Conservation (phyloP, 2,888 invertebrate genomes). For the Celastrina argiolus region DNA sequence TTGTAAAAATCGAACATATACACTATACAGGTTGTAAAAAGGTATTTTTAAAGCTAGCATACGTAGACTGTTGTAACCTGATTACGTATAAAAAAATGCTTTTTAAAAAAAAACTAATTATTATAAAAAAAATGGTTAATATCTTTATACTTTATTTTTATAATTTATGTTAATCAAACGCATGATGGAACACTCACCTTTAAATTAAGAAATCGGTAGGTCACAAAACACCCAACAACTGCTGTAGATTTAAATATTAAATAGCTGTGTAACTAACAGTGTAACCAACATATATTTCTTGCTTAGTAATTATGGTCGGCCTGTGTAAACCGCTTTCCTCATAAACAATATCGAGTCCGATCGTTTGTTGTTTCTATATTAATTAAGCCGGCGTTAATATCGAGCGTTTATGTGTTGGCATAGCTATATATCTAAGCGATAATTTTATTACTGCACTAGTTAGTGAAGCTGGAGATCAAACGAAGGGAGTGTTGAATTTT, state of each 20-base stretch:
- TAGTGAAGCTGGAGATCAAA: background rate
- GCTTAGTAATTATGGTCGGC: slow-evolving; percentile 52
- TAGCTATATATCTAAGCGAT: slow-evolving; percentile 15
- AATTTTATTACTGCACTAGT: slow-evolving; percentile 1
- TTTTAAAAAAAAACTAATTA: no score
- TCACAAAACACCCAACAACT: background rate
- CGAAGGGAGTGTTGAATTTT: background rate
- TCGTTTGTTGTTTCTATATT: slow-evolving; percentile 52
- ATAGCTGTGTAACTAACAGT: slow-evolving; percentile 19
- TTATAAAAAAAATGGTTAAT: no score
- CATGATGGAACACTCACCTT: background rate
- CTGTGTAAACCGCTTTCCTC: slow-evolving; percentile 48
- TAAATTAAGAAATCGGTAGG: background rate
- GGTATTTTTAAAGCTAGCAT: no score
- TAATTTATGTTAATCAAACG: no score
- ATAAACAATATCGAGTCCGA: slow-evolving; percentile 55
- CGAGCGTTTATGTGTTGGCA: slow-evolving; percentile 31
- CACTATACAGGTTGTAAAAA: no score
- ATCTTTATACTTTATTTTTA: no score
- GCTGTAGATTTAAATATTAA: background rate
- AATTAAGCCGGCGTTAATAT: slow-evolving; percentile 42
- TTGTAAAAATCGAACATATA: no score
- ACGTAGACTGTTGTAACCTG: no score
- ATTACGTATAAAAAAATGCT: no score
- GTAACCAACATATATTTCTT: slow-evolving; percentile 34